Evolutionary conservation across 2,888 invertebrate genomes (phyloP).

Genomic region (Diplolepis rosae): DNA sequence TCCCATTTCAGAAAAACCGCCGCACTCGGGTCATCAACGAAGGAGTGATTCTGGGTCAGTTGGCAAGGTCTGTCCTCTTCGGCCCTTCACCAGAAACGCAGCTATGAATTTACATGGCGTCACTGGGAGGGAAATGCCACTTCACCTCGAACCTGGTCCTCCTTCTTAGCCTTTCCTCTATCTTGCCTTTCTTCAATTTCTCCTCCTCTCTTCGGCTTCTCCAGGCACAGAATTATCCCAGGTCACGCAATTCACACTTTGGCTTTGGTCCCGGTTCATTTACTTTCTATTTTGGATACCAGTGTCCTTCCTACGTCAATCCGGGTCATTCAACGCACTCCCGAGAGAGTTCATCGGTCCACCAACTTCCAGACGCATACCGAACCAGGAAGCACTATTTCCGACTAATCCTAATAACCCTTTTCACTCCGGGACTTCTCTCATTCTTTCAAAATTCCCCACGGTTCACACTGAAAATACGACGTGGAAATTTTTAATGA

Average conservation of each 20-base stretch:
- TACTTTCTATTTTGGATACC: slow-evolving; percentile 26
- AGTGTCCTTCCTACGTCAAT: slow-evolving; percentile 19
- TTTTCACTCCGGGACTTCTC: not conserved
- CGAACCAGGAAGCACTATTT: slow-evolving; percentile 21
- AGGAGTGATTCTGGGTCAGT: slow-evolving; percentile 26
- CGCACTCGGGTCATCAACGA: slow-evolving; percentile 35
- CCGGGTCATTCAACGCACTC: slow-evolving; percentile 28
- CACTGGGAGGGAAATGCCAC: not conserved
- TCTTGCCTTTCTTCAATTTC: not conserved
- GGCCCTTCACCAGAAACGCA: slow-evolving; percentile 12
- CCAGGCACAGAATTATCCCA: not conserved
- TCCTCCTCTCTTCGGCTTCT: not conserved
- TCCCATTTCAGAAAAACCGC: slow-evolving; percentile 69
- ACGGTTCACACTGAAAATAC: slow-evolving; percentile 18
- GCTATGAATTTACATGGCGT: slow-evolving; percentile 10
- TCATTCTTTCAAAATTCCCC: not conserved
- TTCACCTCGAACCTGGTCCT: not conserved
- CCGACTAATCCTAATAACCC: slow-evolving; percentile 4
- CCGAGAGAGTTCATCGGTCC: slow-evolving; percentile 29
- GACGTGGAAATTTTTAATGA: not conserved
- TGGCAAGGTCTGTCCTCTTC: slow-evolving; percentile 22
- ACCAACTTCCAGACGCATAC: slow-evolving; percentile 17
- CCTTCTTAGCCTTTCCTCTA: not conserved
- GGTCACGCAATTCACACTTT: slow-evolving; percentile 15
- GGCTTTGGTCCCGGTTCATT: slow-evolving; percentile 14